Conservation (phyloP, 2,113 vertebrate genomes). For the Myotis brandtii region DNA sequence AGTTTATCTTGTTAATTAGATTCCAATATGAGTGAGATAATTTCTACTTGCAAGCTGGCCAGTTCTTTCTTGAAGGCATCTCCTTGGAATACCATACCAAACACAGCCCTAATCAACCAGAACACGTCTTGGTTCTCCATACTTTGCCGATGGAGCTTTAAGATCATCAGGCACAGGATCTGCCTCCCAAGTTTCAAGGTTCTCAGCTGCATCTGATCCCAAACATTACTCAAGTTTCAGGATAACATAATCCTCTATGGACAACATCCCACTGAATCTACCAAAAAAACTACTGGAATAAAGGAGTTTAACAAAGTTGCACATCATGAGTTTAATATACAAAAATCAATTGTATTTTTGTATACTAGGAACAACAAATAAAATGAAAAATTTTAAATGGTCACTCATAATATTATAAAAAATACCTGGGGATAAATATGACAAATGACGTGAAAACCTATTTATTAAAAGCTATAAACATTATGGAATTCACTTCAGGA, state of each 20-base stretch:
- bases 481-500: background rate
- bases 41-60: background rate
- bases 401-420: background rate
- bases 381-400: background rate
- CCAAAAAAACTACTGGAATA: background rate
- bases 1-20: too few species aligned
- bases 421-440: background rate
- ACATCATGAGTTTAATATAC: too few species aligned
- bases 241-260: background rate
- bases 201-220: background rate
- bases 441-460: background rate
- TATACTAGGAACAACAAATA: background rate
- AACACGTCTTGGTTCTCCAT: background rate
- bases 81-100: background rate
- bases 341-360: too few species aligned
- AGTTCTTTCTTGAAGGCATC: background rate
- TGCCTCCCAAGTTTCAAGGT: background rate
- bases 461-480: background rate
- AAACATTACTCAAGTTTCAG: background rate
- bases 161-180: background rate
- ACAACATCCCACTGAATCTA: background rate
- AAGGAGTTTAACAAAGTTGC: background rate
- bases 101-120: background rate
- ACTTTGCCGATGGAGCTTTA: background rate
- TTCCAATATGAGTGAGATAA: too few species aligned